Evolutionary conservation across 2,888 invertebrate genomes (phyloP), one percentile per base, ranked within the genome.

Genomic region (Doris montereyensis): DNA sequence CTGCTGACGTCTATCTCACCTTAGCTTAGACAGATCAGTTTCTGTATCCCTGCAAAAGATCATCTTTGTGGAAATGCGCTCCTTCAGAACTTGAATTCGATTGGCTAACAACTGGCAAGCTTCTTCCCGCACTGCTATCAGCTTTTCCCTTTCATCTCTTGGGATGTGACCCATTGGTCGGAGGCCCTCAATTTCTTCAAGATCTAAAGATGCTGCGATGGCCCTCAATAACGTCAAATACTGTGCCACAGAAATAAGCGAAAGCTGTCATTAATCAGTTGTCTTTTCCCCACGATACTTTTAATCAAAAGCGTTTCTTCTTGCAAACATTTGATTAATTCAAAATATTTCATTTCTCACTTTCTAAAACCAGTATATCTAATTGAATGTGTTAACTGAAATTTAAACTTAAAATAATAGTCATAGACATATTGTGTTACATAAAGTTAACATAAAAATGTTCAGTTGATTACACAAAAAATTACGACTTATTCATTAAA

Each of bases 11-110:
- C n/a, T n/a, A 10, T 41, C 52, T 41, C 52, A 90, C 88, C 90
- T 87, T 70, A 91, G 85, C 82, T 89, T 90, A 17, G 89, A 88
- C n/a, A 91, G 83, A 83, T 91, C 91, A 72, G 84, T 83, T 80
- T 91, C 91, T 81, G 91, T 91, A 30, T 89, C 90, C 71, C 88
- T 87, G n/a, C 91, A 82, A 10, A 91, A 84, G 41, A 90, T 89
- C 77, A 91, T 90, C 78, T 91, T 91, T 62, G 91, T 83, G 4
- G 81, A 76, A 26, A 90, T 86, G 70, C 88, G 82, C 52, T 91
- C 90, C 71, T 85, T 84, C 77, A 90, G 79, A 4, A 87, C 85
- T 81, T 85, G 87, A 34, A 91, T 86, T 34, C 87, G 84, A 41
- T 85, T 85, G 1, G 87, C 84, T 58, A 91, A 81, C 41, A 86